Conservation (phyloP, 2,888 invertebrate species). For the Hydriomena furcata region DNA sequence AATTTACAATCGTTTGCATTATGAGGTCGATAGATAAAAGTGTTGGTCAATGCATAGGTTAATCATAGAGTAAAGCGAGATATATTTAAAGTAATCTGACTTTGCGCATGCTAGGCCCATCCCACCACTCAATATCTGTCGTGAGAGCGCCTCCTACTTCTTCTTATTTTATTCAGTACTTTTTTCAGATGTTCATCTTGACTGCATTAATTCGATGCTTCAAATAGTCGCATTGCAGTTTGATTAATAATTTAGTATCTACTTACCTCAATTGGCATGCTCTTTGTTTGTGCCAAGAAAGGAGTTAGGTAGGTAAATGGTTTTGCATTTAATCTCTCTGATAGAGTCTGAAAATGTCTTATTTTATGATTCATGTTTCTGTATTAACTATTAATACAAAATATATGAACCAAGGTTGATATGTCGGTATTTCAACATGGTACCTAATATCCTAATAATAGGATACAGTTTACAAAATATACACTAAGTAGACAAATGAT, state of each 20-base stretch:
- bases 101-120: slow-evolving; percentile 82
- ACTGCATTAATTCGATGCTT: slow-evolving; percentile 70
- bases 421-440: too few relatives aligned
- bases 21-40: slow-evolving; percentile 73
- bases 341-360: too few relatives aligned
- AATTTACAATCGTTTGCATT: slow-evolving; percentile 70
- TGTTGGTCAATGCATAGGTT: slow-evolving; percentile 65
- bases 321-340: too few relatives aligned
- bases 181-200: slow-evolving; percentile 70
- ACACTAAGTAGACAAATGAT: too few relatives aligned
- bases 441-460: too few relatives aligned
- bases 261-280: slow-evolving; percentile 6
- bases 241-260: slow-evolving; percentile 69
- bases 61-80: slow-evolving; percentile 57
- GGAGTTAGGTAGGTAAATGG: too few relatives aligned
- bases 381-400: too few relatives aligned
- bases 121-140: slow-evolving; percentile 84
- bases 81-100: slow-evolving; percentile 66
- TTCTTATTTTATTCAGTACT: slow-evolving; percentile 78
- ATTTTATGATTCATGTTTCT: too few relatives aligned
- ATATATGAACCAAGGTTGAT: too few relatives aligned
- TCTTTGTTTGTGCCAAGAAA: background rate
- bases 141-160: slow-evolving; percentile 79
- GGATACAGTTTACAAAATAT: too few relatives aligned
- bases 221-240: slow-evolving; percentile 75